Evolutionary conservation across 2,797 vertebrate species (phyloP), one percentile per base, ranked within the genome.

Genomic region (Perodicticus potto): DNA sequence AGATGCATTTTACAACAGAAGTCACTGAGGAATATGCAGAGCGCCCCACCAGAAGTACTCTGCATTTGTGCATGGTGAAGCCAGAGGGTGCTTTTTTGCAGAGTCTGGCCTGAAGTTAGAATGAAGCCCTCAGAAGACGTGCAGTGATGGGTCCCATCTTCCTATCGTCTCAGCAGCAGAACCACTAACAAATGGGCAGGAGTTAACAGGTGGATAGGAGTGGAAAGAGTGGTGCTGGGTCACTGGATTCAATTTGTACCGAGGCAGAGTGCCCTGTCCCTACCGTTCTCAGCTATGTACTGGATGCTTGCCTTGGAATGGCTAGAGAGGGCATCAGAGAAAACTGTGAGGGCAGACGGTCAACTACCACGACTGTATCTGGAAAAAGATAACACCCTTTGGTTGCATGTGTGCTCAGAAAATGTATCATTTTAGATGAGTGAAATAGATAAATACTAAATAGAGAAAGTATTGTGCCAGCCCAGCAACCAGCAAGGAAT

Each of bases 391-490:
- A 55, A 45, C 19, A 25, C 32, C 37, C 0, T 22, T 25, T 40
- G 72, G 12, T 19, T 80, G 43, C 19, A 40, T 14, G 49, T 82
- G 43, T 53, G 14, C 84, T 69, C 32, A 88, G 20, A 76, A 37
- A 94, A 81, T n/a, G 3, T 17, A 40, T 89, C 96, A 96, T 96
- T 97, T 97, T 49, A 89, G 40, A 49, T 27, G 8, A 84, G 27
- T 80, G 53, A 93, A 96, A 32, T 87, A 29, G 14, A 53, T 53
- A 53, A 53, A 53, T 90, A 29, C 1, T 86, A 43, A 93, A 90
- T 19, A 95, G 92, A 96, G 20, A 86, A 96, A 61, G 17, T 65
- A 7, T 80, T 43, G 0, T 65, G 93, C 76, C 0, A 86, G 0
- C n/a, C 65, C 0, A 87, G 0, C 32, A 32, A 32, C 65, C 11